Conservation (phyloP, 2,113 vertebrate genomes). For the Chroicocephalus ridibundus region DNA sequence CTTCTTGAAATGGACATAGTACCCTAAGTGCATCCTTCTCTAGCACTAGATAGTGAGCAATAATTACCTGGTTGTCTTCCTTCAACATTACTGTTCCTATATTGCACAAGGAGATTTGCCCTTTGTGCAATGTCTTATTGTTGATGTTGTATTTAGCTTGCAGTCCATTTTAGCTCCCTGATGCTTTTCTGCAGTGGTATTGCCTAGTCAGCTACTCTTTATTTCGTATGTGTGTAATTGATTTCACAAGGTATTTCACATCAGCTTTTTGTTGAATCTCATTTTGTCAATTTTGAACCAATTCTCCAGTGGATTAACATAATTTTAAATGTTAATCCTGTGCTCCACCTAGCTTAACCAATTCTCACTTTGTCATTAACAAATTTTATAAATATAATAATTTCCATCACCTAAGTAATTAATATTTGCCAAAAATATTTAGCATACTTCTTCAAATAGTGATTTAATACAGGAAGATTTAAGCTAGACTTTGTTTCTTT, state of each 20-base stretch:
- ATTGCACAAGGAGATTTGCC: neutral
- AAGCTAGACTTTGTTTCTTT: neutral
- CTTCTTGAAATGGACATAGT: conserved; percentile 1
- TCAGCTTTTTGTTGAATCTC: neutral
- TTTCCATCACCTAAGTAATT: neutral
- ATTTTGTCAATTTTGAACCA: neutral
- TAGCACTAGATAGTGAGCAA: neutral
- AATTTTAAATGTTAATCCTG: neutral
- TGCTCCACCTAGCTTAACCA: neutral
- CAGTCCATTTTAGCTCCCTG: neutral
- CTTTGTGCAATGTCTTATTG: neutral
- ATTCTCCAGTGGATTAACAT: neutral
- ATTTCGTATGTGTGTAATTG: neutral
- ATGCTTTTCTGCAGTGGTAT: neutral
- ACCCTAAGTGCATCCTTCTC: neutral
- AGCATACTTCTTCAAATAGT: neutral
- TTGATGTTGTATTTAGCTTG: neutral
- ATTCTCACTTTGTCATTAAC: neutral
- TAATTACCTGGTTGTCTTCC: conserved; percentile 21
- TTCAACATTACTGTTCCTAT: neutral
- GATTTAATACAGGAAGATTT: neutral
- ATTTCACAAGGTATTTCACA: neutral
- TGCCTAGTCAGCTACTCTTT: neutral
- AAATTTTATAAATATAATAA: neutral
- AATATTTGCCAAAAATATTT: neutral